These are phyloP conservation scores for Gadus macrocephalus DNA, from an alignment of 2,113 vertebrate species.

Conservation along the genomic window DNA sequence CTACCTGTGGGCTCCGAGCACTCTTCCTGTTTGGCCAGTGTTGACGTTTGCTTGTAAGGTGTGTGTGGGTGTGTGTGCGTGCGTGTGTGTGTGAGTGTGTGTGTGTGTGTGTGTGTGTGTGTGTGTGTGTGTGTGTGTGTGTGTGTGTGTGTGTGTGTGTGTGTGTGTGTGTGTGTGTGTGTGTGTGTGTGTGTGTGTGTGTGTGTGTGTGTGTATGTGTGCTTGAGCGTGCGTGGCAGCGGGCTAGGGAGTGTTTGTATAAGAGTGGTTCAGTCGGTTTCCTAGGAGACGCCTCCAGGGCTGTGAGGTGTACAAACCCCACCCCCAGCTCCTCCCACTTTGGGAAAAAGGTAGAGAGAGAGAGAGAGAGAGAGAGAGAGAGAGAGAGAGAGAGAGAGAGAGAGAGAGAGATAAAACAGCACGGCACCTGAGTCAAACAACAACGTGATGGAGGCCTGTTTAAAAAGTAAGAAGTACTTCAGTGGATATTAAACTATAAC, in stretches of 20 bases:
- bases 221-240: slow-evolving; percentile 57
- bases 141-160: slow-evolving; percentile 52
- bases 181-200: slow-evolving; percentile 52
- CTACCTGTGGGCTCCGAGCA: slow-evolving; percentile 59
- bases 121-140: slow-evolving; percentile 45
- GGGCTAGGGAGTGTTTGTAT: slow-evolving; percentile 51
- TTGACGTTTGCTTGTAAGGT: background rate
- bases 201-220: slow-evolving; percentile 19
- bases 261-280: slow-evolving; percentile 23
- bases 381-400: background rate
- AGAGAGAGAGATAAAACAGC: too few species aligned
- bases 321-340: too few species aligned
- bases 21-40: slow-evolving; percentile 62
- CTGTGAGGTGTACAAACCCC: background rate
- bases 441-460: too few species aligned
- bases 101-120: slow-evolving; percentile 50
- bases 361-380: slow-evolving; percentile 10
- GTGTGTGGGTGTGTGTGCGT: slow-evolving; percentile 57
- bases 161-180: slow-evolving; percentile 19
- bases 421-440: background rate
- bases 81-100: slow-evolving; percentile 49
- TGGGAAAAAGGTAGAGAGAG: background rate
- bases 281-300: background rate
- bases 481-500: too few species aligned
- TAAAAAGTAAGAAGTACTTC: too few species aligned